Conservation (phyloP, 2,797 vertebrate genomes). For the Monodelphis domestica region DNA sequence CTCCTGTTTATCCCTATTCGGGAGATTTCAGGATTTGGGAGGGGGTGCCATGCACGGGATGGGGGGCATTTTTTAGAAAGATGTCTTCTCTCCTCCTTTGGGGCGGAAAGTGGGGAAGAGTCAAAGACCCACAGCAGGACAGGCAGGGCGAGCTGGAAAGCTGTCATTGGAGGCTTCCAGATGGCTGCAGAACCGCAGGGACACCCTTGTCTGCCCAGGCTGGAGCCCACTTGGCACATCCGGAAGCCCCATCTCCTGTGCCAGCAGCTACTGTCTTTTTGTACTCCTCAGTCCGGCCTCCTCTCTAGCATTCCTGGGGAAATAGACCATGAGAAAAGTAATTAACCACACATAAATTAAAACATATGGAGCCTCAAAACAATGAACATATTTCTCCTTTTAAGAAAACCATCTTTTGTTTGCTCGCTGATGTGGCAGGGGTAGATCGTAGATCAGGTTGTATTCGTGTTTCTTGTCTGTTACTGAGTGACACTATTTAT, state of each 20-base stretch:
- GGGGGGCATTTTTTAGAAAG: neutral
- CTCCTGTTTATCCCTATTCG: neutral
- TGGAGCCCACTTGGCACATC: neutral
- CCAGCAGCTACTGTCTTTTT: neutral
- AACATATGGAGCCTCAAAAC: neutral
- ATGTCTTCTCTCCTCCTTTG: neutral
- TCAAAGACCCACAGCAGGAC: neutral
- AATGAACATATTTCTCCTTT: neutral
- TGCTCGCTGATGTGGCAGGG: neutral
- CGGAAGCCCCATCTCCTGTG: neutral
- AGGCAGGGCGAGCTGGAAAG: neutral
- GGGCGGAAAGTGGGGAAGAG: neutral
- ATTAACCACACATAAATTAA: neutral
- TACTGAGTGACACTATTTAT: accelerated
- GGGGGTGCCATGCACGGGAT: neutral
- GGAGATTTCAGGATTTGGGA: neutral
- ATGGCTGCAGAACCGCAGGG: neutral
- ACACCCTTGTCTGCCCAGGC: slow-evolving; percentile 1
- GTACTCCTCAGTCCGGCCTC: neutral
- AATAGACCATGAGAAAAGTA: neutral
- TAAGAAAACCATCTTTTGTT: neutral
- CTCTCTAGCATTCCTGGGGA: neutral
- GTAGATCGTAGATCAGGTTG: neutral
- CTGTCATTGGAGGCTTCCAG: neutral
- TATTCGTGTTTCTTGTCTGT: accelerated